These are phyloP conservation scores for Adineta ricciae DNA, from an alignment of 2,888 invertebrate genomes.

Conservation along the genomic window DNA sequence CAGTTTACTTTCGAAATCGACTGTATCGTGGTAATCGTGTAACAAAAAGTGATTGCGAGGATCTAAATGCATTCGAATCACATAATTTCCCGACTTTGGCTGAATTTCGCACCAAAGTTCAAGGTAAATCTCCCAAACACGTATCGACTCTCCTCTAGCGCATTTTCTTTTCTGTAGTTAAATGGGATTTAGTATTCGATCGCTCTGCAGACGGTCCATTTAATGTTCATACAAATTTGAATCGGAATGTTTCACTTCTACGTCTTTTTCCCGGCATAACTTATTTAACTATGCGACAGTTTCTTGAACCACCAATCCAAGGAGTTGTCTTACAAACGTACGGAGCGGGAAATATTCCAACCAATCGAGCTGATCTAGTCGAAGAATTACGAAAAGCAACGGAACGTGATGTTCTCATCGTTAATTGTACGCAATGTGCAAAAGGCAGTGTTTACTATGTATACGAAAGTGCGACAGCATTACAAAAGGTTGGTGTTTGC, in stretches of 20 bases:
- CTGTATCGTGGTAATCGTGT: slow-evolving; percentile 79
- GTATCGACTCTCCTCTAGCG: too few species aligned
- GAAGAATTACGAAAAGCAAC: slow-evolving; percentile 63
- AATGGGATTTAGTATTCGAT: slow-evolving; percentile 59
- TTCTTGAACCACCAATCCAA: slow-evolving; percentile 61
- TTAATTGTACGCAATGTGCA: slow-evolving; percentile 82
- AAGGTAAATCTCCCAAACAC: too few species aligned
- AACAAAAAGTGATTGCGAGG: slow-evolving; percentile 59
- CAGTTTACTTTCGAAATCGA: slow-evolving; percentile 67
- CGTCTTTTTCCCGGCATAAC: slow-evolving; percentile 84
- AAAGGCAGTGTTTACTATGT: slow-evolving; percentile 68
- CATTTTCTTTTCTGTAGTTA: slow-evolving; percentile 54
- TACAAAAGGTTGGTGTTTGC: slow-evolving; percentile 59
- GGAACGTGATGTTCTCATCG: slow-evolving; percentile 64
- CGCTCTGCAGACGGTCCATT: slow-evolving; percentile 60
- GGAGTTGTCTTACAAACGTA: slow-evolving; percentile 82
- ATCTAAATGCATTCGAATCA: slow-evolving; percentile 66
- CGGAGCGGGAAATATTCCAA: slow-evolving; percentile 83
- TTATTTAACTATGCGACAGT: slow-evolving; percentile 40
- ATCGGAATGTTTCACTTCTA: slow-evolving; percentile 72
- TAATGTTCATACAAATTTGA: slow-evolving; percentile 63
- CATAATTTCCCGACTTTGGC: slow-evolving; percentile 76
- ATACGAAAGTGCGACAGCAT: slow-evolving; percentile 72
- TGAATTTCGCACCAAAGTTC: slow-evolving; percentile 38
- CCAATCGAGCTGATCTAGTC: slow-evolving; percentile 68